Conservation (phyloP, 1,140 invertebrate species). For the Cardiocondyla obscurior region DNA sequence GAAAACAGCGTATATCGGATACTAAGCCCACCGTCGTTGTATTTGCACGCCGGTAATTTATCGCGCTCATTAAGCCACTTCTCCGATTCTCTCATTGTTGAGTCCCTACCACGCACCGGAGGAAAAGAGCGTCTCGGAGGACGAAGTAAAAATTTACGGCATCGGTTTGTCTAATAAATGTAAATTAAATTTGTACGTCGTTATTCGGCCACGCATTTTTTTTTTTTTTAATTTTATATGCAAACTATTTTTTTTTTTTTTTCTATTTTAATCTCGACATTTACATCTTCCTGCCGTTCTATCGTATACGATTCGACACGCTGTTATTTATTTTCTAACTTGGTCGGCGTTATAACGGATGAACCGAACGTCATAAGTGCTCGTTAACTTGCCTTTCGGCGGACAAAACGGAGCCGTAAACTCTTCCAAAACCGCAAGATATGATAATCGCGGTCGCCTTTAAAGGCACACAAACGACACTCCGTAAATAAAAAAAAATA, state of each 20-base stretch:
- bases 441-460: slow-evolving; percentile 22
- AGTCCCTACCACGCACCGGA: not conserved
- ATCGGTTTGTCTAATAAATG: not conserved
- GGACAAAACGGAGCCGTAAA: slow-evolving; percentile 8
- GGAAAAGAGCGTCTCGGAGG: not conserved
- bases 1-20: slow-evolving; percentile 33
- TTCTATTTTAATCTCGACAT: not conserved
- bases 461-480: not conserved
- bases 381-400: not conserved
- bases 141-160: not conserved
- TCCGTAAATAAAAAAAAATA: not conserved
- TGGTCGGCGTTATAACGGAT: not conserved
- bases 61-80: slow-evolving; percentile 10
- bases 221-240: no score
- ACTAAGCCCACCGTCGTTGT: slow-evolving; percentile 36
- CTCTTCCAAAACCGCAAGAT: slow-evolving; percentile 6
- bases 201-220: no score
- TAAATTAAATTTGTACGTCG: not conserved
- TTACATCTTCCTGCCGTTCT: not conserved
- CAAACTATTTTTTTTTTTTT: not conserved
- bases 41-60: slow-evolving; percentile 27
- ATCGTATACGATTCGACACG: not conserved
- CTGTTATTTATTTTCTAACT: not conserved
- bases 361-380: not conserved
- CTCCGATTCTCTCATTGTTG: not conserved